Base-by-base conservation (phyloP, 2,113 vertebrate genomes). In the Myodes glareolus region DNA sequence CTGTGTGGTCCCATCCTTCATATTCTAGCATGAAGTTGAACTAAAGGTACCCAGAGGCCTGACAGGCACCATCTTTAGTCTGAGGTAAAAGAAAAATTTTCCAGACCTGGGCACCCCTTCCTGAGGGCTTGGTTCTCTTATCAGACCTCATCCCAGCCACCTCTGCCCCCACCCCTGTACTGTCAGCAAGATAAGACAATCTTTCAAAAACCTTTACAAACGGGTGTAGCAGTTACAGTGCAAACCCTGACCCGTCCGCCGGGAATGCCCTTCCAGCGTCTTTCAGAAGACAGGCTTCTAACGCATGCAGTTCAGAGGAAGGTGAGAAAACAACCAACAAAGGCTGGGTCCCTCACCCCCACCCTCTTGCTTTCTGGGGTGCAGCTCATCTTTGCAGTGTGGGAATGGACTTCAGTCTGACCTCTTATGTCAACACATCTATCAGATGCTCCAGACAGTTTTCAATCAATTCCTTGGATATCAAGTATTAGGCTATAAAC, bases 381-480 rank as follows among this genome's bases (percentile, higher is more conserved):
- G 29, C 25, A 10, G 36, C 23, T 78, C 61, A 91, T 73, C 47
- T 90, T 86, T 29, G 67, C 33, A 50, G 19, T 2, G 0, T 47
- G 36, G 42, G 47, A 72, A 21, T 36, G 1, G 58, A 31, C 55
- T 87, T 47, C 75, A 61, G 68, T 13, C 50, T 87, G 76, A 25
- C 31, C 36, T 27, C 90, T 61, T 31, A 55, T 29, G n/a, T 81
- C 80, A 65, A 72, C 45, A 67, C 16, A 23, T 85, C 92, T 61
- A 47, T 92, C 76, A 55, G 88, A 47, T 95, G 77, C 90, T 94
- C 93, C 70, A 96, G 90, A 61, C 85, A 36, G 1, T 96, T 91
- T 96, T 95, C 90, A 63, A 73, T 93, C 97, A 86, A 13, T 94
- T 97, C 88, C 90, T 95, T 94, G 72, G 88, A 78, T 95, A 95